Base-by-base conservation (phyloP, 2,888 invertebrate species). In the Conus canariensis region DNA sequence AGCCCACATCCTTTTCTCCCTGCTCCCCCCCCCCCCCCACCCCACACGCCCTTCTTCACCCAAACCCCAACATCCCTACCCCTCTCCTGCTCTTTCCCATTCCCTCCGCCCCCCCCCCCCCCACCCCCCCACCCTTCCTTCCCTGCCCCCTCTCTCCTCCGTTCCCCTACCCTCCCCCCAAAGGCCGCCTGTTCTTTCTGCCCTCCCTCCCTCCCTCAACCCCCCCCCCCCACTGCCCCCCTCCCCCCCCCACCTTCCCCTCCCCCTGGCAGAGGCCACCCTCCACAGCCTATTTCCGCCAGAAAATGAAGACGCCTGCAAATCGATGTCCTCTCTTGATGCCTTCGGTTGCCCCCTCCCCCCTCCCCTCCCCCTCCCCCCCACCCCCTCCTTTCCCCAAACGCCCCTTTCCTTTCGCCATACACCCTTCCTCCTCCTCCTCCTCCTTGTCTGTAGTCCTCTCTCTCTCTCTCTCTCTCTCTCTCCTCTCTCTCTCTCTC, bases 281-380 rank as follows among this genome's bases (percentile, higher is more conserved):
- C 70, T 70, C 70, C 70, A 16, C 16, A 70, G 22, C 80, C 80
- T 80, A 80, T 80, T 80, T 80, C 80, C 80, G 80, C 30, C 30
- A 80, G 30, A 25, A 80, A 80, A 80, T 80, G 80, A 80, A 80
- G 80, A 80, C 16, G 80, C 25, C 74, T 80, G 80, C 80, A 80
- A 80, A 80, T 80, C 80, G 30, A 80, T 80, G 80, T 80, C 80
- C 80, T 80, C 80, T 22, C 22, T 70, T 70, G 64, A 10, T 10
- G 64, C 64, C 64, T 16, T 64, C 16, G 64, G 12, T 64, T 10
- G 12, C 16, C 64, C 64, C 64, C 10, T 7, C 12, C 10, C 64
- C 16, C 12, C 64, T 7, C 64, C 64, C 64, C 64, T 2, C 12
- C 1, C 64, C 7, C 64, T 7, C 64, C 64, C 64, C 8, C 64